Conservation (phyloP, 2,888 invertebrate species). For the Physocephala rufipes region DNA sequence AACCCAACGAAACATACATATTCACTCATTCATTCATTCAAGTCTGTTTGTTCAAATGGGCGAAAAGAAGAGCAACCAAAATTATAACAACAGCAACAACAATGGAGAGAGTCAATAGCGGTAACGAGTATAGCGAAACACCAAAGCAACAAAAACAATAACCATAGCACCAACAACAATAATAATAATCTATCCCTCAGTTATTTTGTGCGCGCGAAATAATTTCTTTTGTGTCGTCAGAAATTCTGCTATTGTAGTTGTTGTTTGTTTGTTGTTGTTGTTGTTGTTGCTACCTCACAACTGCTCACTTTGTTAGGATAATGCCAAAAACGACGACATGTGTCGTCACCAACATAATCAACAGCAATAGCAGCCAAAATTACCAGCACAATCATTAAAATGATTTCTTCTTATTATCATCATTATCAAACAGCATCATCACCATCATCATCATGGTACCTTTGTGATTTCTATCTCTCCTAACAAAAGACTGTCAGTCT, state of each 20-base stretch:
- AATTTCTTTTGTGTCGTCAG: conserved; percentile 42
- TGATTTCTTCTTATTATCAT: conserved; percentile 9
- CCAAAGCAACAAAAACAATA: not conserved
- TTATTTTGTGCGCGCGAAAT: conserved; percentile 33
- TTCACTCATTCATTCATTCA: conserved; percentile 41
- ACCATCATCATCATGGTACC: conserved; percentile 18
- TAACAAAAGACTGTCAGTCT: not conserved
- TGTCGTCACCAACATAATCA: conserved; percentile 35
- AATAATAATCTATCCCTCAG: not conserved
- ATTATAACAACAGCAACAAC: conserved; percentile 30
- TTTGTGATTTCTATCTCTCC: not conserved
- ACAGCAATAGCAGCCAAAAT: not conserved
- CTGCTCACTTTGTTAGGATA: conserved; percentile 31
- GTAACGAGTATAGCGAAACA: conserved; percentile 16
- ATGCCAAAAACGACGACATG: not conserved
- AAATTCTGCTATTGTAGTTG: conserved; percentile 28
- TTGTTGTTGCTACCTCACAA: not conserved
- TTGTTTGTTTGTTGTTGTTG: too few relatives aligned
- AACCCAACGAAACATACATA: conserved; percentile 13
- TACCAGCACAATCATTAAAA: conserved; percentile 15
- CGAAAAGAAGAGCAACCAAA: conserved; percentile 34
- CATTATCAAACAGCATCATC: conserved; percentile 24
- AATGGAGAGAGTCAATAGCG: conserved; percentile 18
- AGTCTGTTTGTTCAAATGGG: conserved; percentile 45
- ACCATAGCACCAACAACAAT: conserved; percentile 32